Percentiles rank a stretch among this genome's conserved stretches.
These are phyloP conservation scores for Rhagoletis zephyria DNA, from an alignment of 1,140 invertebrate species.

Conservation along the genomic window DNA sequence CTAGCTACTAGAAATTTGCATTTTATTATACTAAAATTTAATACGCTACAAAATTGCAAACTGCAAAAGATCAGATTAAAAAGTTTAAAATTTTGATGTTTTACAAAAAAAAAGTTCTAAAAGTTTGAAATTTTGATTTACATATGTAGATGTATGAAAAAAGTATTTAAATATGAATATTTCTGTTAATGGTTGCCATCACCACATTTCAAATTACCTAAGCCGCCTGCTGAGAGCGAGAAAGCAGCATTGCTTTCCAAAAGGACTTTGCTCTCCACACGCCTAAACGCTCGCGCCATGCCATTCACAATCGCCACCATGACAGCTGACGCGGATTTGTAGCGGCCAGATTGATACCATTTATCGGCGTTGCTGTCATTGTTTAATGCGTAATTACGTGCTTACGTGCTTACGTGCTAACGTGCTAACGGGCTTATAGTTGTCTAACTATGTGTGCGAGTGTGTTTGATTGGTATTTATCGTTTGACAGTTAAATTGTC, in stretches of 20 bases:
- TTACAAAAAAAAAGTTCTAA: too few species aligned
- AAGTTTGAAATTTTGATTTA: too few species aligned
- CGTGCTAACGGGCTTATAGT: background rate
- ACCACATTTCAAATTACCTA: constrained; percentile 20
- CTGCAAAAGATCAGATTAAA: too few species aligned
- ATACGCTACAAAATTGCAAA: too few species aligned
- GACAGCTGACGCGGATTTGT: constrained; percentile 35
- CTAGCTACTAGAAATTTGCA: too few species aligned
- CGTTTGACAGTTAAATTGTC: constrained; percentile 32
- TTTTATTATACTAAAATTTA: too few species aligned
- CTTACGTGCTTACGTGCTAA: constrained; percentile 6
- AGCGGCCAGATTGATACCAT: constrained; percentile 34
- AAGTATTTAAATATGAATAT: background rate
- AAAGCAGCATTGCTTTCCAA: background rate
- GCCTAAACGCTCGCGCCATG: background rate
- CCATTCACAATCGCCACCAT: constrained; percentile 9
- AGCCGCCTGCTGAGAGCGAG: constrained; percentile 6
- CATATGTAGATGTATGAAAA: too few species aligned
- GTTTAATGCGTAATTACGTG: background rate
- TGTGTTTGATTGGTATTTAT: constrained; percentile 8
- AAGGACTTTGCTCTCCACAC: background rate
- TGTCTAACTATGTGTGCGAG: background rate
- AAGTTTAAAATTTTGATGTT: too few species aligned
- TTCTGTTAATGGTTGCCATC: background rate
- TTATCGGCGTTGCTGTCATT: constrained; percentile 33